Evolutionary conservation across 2,888 invertebrate species (phyloP), one percentile per base, ranked within the genome.

Genomic region (Abrostola tripartita): DNA sequence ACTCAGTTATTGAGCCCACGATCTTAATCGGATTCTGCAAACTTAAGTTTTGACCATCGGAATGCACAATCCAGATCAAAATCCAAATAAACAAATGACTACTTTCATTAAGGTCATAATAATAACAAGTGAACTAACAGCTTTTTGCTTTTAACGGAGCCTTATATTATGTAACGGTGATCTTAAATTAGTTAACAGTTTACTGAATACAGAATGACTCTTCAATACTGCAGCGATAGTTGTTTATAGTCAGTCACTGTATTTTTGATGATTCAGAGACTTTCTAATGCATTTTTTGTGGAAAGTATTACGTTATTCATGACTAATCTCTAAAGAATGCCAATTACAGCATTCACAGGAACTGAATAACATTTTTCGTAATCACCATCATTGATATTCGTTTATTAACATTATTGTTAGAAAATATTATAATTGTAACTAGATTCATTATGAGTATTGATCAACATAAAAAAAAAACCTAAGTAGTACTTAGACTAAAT

Each of bases 251-350:
- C 24, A 24, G 44, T 72, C 54, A 54, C 42, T 6, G 38, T 11
- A 41, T 52, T 14, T 57, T 60, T 11, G 37, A 58, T 37, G 5
- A 55, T 40, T 61, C 51, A 10, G 10, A 5, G 11, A 73, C 61
- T 71, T 71, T 73, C 68, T 56, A 71, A 61, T 61, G 52, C 50
- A 61, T 36, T 52, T 70, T 41, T 14, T 66, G 24, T 55, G 50
- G 49, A 37, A 50, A 50, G 24, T 40, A 38, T 57, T 50, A 40
- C 50, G 24, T 54, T 61, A 52, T 42, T 35, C 40, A 12, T 24
- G 37, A 55, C 55, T 55, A 42, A 12, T 58, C 5, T 52, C 0
- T 38, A 12, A 6, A 38, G 8, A 10, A 12, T 52, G 40, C 12
- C 42, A n/a, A 5, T 41, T 5, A 41, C 41, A 41, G 5, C 41